Evolutionary conservation across 2,113 vertebrate species (phyloP).

Genomic region (Sinocyclocheilus anophthalmus): DNA sequence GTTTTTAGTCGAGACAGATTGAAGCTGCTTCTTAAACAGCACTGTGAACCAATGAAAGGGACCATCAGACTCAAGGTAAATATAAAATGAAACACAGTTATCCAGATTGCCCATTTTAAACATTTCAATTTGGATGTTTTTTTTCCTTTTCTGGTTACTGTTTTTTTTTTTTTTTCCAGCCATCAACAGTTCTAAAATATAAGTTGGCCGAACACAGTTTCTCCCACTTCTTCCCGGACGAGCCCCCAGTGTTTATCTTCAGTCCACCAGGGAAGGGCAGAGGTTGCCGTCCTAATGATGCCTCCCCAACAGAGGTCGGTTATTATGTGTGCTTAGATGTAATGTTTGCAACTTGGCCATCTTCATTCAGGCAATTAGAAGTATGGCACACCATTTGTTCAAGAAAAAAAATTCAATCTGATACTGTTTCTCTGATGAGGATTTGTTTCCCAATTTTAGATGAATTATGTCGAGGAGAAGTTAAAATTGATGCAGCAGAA

Average conservation of each 20-base stretch:
- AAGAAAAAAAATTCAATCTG: background rate
- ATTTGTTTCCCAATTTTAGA: slow-evolving; percentile 26
- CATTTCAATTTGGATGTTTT: background rate
- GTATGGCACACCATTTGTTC: background rate
- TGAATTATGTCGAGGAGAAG: slow-evolving; percentile 69
- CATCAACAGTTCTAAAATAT: slow-evolving; percentile 82
- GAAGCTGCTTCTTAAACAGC: slow-evolving; percentile 94
- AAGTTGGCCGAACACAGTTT: slow-evolving; percentile 84
- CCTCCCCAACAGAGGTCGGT: slow-evolving; percentile 75
- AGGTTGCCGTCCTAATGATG: slow-evolving; percentile 72
- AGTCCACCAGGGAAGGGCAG: slow-evolving; percentile 79
- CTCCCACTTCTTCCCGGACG: slow-evolving; percentile 90
- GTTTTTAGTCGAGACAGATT: slow-evolving; percentile 89
- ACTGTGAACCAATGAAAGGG: slow-evolving; percentile 89
- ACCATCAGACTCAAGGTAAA: slow-evolving; percentile 87
- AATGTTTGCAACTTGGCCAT: background rate
- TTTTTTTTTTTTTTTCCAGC: slow-evolving; percentile 65
- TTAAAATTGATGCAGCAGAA: slow-evolving; percentile 85
- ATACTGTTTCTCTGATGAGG: background rate
- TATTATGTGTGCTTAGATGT: background rate
- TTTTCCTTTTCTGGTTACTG: background rate
- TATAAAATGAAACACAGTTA: background rate
- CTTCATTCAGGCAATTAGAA: background rate
- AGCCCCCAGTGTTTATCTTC: slow-evolving; percentile 85
- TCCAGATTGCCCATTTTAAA: background rate